Evolutionary conservation across 2,888 invertebrate genomes (phyloP), one percentile per base, ranked within the genome.

Genomic region (Clistopyga incitator): DNA sequence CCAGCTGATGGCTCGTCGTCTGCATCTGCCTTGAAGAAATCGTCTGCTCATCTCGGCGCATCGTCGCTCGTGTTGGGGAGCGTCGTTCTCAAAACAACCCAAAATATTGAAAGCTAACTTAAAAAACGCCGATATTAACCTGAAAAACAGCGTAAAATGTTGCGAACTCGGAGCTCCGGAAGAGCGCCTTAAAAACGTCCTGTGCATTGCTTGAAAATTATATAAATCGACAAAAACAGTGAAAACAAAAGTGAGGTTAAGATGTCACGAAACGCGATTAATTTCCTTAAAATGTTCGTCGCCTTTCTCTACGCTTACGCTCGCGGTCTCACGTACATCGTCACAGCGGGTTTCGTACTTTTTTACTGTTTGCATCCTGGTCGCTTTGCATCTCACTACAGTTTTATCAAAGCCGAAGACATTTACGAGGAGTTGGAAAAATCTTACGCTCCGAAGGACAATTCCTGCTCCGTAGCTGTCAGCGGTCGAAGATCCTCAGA

Each of bases 301-400:
- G 82, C 88, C 6, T 89, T 90, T 81, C 75, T 92, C 15, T 86
- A 91, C 78, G 88, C 90, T 20, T 89, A 92, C 68, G 89, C 89
- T 10, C 88, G 90, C 18, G 88, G 89, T 11, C 74, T 92, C 42
- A 88, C 88, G 1, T 90, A 88, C 18, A 84, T 85, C 0, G 68
- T 92, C 0, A 89, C 87, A 1, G 88, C 87, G 8, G 87, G 90
- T 8, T 42, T 91, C 20, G 76, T 91, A 3, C 84, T 93, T 3
- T 88, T 78, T 11, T 92, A 92, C 76, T 93, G 93, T 52, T 86
- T 93, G 0, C 88, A 92, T 82, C 93, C 93, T 3, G 89, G 85
- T 3, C 88, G 93, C 61, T 93, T 93, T 84, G 93, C 93, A 0
- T 90, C 93, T 0, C 93, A 93, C 77, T 93, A 93, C 56, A 87